A percentile compares a stretch with the other conserved stretches of the same genome.
Conservation (phyloP, 30 jellyfish, hydroid and myxozoan genomes). For the Aurelia coerulea region DNA sequence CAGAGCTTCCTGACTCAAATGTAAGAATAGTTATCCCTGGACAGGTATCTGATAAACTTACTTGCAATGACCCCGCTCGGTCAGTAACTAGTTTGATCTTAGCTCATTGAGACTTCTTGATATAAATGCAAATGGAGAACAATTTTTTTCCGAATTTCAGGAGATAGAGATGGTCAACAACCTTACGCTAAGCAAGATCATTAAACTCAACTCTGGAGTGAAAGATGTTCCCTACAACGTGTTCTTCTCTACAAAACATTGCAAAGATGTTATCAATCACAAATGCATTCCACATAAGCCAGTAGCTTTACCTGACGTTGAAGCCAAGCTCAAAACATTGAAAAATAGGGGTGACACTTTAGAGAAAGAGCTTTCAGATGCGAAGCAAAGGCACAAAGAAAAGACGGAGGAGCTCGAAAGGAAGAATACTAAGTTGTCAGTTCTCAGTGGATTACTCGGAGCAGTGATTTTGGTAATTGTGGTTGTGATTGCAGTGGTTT, state of each 20-base stretch:
- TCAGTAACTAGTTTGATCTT: too few species aligned
- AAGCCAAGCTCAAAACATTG: not conserved
- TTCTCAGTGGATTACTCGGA: not conserved
- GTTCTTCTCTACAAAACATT: slow-evolving; percentile 77
- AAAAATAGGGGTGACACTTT: not conserved
- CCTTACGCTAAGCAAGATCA: slow-evolving; percentile 81
- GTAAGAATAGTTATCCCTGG: too few species aligned
- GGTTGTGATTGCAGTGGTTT: not conserved
- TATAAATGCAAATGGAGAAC: too few species aligned
- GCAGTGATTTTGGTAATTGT: not conserved
- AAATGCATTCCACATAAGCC: slow-evolving; percentile 69
- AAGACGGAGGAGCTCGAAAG: not conserved
- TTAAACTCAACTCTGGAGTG: slow-evolving; percentile 76
- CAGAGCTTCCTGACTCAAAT: too few species aligned
- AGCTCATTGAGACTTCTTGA: too few species aligned
- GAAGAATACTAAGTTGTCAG: not conserved
- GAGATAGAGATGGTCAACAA: slow-evolving; percentile 85
- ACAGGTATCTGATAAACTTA: too few species aligned
- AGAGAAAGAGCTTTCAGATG: not conserved
- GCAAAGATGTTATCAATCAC: slow-evolving; percentile 78
- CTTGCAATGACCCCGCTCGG: too few species aligned
- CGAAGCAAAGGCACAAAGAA: not conserved
- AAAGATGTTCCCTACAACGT: slow-evolving; percentile 87
- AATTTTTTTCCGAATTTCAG: slow-evolving; percentile 11
- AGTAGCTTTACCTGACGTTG: not conserved